phyloP scores from a whole-genome alignment of 2,797 vertebrate species.

The Helarctos malayanus region DNA sequence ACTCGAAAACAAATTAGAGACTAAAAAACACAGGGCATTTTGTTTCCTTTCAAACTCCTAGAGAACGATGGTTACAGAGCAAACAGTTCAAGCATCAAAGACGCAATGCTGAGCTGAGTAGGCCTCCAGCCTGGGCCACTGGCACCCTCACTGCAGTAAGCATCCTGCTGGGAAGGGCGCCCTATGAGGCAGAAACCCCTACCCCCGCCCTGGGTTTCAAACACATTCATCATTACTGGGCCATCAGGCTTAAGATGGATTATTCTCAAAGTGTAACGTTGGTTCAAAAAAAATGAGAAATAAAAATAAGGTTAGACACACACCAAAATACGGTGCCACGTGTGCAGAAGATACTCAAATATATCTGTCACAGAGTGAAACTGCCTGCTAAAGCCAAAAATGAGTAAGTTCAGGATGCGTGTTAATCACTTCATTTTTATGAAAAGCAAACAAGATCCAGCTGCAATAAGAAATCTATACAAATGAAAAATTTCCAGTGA shows the following conservation, averaged over 20 bases:
- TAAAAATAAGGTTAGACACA: constrained; percentile 12
- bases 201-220: fast-evolving
- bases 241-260: no score
- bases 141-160: neutral
- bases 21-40: neutral
- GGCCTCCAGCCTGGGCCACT: fast-evolving
- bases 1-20: constrained; percentile 11
- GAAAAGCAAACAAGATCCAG: neutral
- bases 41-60: neutral
- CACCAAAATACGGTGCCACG: neutral
- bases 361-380: neutral
- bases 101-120: fast-evolving
- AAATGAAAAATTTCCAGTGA: neutral
- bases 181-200: fast-evolving
- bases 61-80: neutral
- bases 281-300: neutral
- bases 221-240: neutral
- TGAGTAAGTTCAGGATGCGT: neutral
- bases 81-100: neutral
- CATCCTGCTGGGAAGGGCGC: fast-evolving
- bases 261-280: neutral
- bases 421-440: neutral
- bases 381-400: neutral
- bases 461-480: neutral
- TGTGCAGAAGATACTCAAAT: neutral